Percentiles rank a stretch among this genome's conserved stretches.
phyloP scores from a whole-genome alignment of 37 sponge, comb jelly and placozoan genomes.

The Bolinopsis microptera region DNA sequence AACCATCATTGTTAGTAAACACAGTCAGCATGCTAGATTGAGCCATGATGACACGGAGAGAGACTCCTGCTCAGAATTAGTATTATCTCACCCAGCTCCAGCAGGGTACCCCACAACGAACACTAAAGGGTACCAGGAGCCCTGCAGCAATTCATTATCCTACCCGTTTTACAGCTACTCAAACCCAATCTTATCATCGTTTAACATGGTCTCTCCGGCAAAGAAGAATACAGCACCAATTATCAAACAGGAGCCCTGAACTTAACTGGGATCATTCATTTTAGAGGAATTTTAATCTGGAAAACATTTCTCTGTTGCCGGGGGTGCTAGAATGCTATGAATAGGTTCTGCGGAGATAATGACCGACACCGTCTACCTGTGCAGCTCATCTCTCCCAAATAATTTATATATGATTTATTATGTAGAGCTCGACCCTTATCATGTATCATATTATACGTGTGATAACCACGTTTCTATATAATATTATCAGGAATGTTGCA shows the following conservation, averaged over 20 bases:
- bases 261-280: not conserved
- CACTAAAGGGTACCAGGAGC: no score
- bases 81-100: not conserved
- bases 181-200: not conserved
- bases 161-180: slow-evolving; percentile 19
- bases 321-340: not conserved
- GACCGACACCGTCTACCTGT: no score
- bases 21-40: not conserved
- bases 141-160: not conserved
- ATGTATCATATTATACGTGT: no score
- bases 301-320: not conserved
- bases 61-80: not conserved
- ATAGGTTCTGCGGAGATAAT: no score
- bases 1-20: no score
- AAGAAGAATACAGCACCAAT: not conserved
- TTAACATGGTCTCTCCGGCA: no score
- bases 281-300: not conserved
- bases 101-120: no score
- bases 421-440: no score
- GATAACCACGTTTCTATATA: no score
- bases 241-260: not conserved
- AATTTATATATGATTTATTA: no score
- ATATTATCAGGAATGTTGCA: no score
- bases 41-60: not conserved
- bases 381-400: no score